Base-by-base conservation (phyloP, 2,113 vertebrate species). In the Orthonyx spaldingii region DNA sequence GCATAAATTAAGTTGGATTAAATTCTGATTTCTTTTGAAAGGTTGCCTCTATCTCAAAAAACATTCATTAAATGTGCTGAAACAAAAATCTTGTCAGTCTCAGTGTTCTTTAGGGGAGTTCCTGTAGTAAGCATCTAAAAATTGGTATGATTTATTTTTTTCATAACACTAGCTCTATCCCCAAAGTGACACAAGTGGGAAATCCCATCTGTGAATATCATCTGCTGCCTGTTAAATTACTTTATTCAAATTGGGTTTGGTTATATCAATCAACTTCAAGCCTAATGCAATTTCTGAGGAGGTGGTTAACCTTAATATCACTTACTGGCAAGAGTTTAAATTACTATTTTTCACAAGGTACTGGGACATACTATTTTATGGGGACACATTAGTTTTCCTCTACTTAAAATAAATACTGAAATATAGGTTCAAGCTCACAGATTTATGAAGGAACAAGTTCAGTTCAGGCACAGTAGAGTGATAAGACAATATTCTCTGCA, bases 121-220 rank as follows among this genome's bases (percentile, higher is more conserved):
- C 61, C 81, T 94, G 72, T 53, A 46, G 57, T 92, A 95, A 93
- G 32, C 41, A 39, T 65, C 55, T 78, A 68, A 71, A 64, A 91
- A 93, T 65, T 37, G 10, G 13, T 77, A 52, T 69, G 53, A 78
- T 74, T 95, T 78, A 33, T 71, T 91, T 91, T 90, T 53, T 66
- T 46, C 13, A 32, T 87, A 77, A 57, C 52, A 69, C 66, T 70
- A 63, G 9, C n/a, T 90, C 63, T 76, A 47, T 85, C 30, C 42
- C 18, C 16, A 56, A 77, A 90, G 78, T 59, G 63, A 86, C 77
- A 93, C 71, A 84, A 77, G 55, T 77, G 93, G 95, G 90, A 97
- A 93, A 96, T 89, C 75, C 95, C 95, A 91, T 96, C 93, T 96
- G 87, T 93, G 93, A 81, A 44, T 94, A 86, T 95, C 90, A 96